Conservation (phyloP, 1,140 invertebrate genomes). For the Drosophila ohnishii region DNA sequence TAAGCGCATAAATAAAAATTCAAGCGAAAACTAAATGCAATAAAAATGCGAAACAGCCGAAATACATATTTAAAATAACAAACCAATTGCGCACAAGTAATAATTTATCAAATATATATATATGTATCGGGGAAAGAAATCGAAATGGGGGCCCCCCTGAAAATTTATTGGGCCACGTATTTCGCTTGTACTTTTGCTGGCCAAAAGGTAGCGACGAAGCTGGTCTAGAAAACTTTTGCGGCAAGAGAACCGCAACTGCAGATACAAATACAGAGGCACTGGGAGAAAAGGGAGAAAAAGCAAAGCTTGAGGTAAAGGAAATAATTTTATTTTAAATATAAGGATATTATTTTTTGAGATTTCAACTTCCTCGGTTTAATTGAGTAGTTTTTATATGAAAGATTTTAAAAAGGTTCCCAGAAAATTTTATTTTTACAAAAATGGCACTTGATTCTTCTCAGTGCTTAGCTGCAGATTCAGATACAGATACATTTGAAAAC, state of each 20-base stretch:
- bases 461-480: constrained; percentile 14
- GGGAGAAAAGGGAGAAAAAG: too few relatives aligned
- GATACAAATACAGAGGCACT: constrained; percentile 19
- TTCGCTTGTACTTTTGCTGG: constrained; percentile 65
- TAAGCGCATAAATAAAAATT: constrained; percentile 75
- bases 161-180: constrained; percentile 76
- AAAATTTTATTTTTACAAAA: too few relatives aligned
- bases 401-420: too few relatives aligned
- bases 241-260: constrained; percentile 38
- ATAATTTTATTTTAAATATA: too few relatives aligned
- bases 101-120: constrained; percentile 77
- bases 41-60: constrained; percentile 64
- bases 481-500: constrained; percentile 72
- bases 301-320: too few relatives aligned
- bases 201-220: constrained; percentile 57
- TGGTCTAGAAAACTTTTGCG: constrained; percentile 70
- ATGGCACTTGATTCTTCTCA: background rate
- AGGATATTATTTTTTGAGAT: too few relatives aligned
- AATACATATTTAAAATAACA: constrained; percentile 60
- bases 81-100: constrained; percentile 78
- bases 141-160: constrained; percentile 34
- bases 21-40: constrained; percentile 70
- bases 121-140: constrained; percentile 39
- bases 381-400: too few relatives aligned
- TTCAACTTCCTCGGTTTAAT: too few relatives aligned